These are phyloP conservation scores for Pteropus rufus DNA, from an alignment of 2,797 vertebrate species.

Conservation along the genomic window DNA sequence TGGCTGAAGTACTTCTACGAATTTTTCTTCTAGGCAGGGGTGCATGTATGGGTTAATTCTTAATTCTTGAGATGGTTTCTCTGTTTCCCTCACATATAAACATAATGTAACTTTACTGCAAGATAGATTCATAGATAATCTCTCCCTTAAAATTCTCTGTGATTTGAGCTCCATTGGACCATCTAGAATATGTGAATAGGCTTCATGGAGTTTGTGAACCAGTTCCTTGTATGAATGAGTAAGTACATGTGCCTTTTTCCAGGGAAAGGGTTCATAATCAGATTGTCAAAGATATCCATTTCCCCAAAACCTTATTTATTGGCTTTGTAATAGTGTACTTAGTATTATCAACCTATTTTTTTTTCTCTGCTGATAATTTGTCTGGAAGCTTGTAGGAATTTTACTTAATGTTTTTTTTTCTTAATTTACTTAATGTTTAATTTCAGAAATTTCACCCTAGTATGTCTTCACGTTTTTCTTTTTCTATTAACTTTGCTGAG, in stretches of 20 bases:
- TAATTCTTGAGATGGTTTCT: neutral
- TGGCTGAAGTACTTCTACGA: neutral
- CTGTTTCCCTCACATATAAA: neutral
- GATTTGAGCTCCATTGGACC: neutral
- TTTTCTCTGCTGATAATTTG: neutral
- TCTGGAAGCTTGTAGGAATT: neutral
- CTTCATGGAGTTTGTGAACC: neutral
- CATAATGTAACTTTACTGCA: neutral
- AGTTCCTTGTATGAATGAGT: neutral
- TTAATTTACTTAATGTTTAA: neutral
- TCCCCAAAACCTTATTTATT: neutral
- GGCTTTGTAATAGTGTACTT: neutral
- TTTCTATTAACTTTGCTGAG: neutral
- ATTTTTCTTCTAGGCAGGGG: neutral
- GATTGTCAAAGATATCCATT: neutral
- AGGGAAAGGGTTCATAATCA: neutral
- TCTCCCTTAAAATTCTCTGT: neutral
- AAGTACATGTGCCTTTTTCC: neutral
- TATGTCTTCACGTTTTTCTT: neutral
- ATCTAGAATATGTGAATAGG: neutral
- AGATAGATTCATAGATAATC: neutral
- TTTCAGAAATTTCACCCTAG: neutral
- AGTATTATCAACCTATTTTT: neutral
- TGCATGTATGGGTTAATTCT: neutral
- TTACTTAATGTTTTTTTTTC: neutral